phyloP scores from a whole-genome alignment of 30 jellyfish, hydroid and myxozoan genomes.

The Aurelia aurita region DNA sequence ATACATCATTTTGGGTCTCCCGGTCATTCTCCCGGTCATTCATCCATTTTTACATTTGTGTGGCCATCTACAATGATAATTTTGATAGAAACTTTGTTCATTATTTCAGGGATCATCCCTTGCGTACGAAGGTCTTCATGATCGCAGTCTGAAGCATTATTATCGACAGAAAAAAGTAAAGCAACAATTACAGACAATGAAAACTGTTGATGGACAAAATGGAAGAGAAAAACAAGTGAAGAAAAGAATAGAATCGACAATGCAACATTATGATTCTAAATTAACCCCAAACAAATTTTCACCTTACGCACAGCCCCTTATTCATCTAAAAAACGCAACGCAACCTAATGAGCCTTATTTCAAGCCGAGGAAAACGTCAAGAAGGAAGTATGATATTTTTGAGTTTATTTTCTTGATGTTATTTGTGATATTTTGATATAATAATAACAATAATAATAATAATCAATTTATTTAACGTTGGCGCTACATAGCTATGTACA shows the following conservation, averaged over 20 bases:
- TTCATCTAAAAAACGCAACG: slow-evolving; percentile 24
- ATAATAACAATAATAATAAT: too few species aligned
- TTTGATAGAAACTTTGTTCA: too few species aligned
- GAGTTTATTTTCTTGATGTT: too few species aligned
- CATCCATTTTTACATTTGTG: too few species aligned
- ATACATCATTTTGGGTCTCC: too few species aligned
- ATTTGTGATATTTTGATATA: too few species aligned
- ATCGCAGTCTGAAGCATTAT: slow-evolving; percentile 68
- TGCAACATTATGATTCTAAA: slow-evolving; percentile 38
- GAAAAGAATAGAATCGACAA: slow-evolving; percentile 52
- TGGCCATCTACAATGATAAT: too few species aligned
- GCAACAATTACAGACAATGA: slow-evolving; percentile 66
- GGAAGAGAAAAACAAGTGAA: slow-evolving; percentile 68
- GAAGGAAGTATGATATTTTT: slow-evolving; percentile 17
- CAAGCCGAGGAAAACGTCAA: not conserved
- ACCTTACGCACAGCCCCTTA: slow-evolving; percentile 43
- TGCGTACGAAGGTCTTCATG: slow-evolving; percentile 78
- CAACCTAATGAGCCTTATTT: slow-evolving; percentile 21
- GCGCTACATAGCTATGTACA: too few species aligned
- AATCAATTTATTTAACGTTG: too few species aligned
- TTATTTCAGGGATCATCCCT: slow-evolving; percentile 61
- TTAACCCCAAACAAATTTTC: slow-evolving; percentile 31
- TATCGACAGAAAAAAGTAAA: slow-evolving; percentile 50
- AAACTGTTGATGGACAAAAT: slow-evolving; percentile 32
- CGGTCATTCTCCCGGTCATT: too few species aligned